Evolutionary conservation across 2,797 vertebrate species (phyloP), one percentile per base, ranked within the genome.

Genomic region (Syngnathus acus): DNA sequence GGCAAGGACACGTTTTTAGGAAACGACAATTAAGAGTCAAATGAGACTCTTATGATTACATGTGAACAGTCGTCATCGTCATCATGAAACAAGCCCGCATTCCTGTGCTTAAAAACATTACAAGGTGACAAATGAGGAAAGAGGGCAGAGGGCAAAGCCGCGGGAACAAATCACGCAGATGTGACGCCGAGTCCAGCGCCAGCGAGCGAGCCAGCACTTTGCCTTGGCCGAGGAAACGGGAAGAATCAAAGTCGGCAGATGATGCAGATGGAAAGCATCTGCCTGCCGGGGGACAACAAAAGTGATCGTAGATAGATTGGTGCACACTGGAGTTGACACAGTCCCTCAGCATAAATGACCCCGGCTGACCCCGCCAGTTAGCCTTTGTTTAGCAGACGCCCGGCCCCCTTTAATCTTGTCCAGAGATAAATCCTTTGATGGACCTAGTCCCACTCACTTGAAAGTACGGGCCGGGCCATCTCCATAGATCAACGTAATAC

Each of bases 341-440:
- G 26, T 32, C 73, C 69, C 73, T 72, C 74, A 32, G 76, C 81
- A 83, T 83, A 75, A 62, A 32, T 79, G 87, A 86, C 83, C 87
- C 63, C 70, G 62, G 55, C 72, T 89, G 90, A 91, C 89, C 88
- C 81, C 78, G 64, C n/a, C 73, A 76, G 78, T 84, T 84, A 86
- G 84, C 82, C 88, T 87, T 90, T 89, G 89, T 91, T 91, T 90
- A 85, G 87, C 87, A 88, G 86, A 88, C 78, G 80, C 84, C 86
- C 69, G 74, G 70, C 79, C 83, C 84, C 82, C 91, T 92, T 91
- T 92, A 91, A 93, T 93, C 91, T 91, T 79, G 78, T 59, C 75
- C 80, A 72, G 84, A 89, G 89, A 92, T 91, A 89, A 88, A 91
- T 89, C 88, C 86, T 89, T 86, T 88, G 90, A 91, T 88, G 88